Evolutionary conservation across 2,888 invertebrate species (phyloP).

Genomic region (Digitonthophagus gazella): DNA sequence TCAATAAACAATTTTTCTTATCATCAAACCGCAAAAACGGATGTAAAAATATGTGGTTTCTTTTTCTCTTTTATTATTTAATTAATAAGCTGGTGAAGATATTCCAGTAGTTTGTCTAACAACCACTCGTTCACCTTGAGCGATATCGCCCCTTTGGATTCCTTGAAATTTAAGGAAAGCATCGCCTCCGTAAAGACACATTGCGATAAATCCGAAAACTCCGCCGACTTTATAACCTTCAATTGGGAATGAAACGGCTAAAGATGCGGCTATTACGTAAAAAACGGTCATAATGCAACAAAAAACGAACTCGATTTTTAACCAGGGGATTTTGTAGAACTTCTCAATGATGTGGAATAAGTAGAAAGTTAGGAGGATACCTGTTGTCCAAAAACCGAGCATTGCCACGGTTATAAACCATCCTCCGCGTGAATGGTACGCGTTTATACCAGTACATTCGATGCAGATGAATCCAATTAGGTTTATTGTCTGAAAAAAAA

Average conservation of each 20-base stretch:
- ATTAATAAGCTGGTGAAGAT: constrained; percentile 37
- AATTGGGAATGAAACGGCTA: constrained; percentile 62
- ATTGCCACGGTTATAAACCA: constrained; percentile 80
- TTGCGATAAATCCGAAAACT: constrained; percentile 83
- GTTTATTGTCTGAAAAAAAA: constrained; percentile 60
- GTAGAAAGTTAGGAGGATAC: constrained; percentile 74
- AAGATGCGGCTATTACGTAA: constrained; percentile 71
- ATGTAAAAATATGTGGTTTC: too few species aligned
- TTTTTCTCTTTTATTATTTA: too few species aligned
- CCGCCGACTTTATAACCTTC: constrained; percentile 68
- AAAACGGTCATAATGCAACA: constrained; percentile 72
- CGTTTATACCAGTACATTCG: constrained; percentile 51
- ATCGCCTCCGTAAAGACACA: constrained; percentile 76
- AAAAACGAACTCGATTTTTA: constrained; percentile 76
- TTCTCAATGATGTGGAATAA: constrained; percentile 84
- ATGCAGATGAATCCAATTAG: constrained; percentile 81
- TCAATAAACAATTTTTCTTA: too few species aligned
- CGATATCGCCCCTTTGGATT: constrained; percentile 65
- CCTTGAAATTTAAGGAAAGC: constrained; percentile 75
- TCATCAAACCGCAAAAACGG: too few species aligned
- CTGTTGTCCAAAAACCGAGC: constrained; percentile 83
- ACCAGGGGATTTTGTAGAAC: constrained; percentile 82
- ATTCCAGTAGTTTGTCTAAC: constrained; percentile 62
- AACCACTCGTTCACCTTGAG: constrained; percentile 68
- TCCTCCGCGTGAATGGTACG: constrained; percentile 58